Conservation (phyloP, 30 jellyfish, hydroid and myxozoan species). For the Aurelia sp. region DNA sequence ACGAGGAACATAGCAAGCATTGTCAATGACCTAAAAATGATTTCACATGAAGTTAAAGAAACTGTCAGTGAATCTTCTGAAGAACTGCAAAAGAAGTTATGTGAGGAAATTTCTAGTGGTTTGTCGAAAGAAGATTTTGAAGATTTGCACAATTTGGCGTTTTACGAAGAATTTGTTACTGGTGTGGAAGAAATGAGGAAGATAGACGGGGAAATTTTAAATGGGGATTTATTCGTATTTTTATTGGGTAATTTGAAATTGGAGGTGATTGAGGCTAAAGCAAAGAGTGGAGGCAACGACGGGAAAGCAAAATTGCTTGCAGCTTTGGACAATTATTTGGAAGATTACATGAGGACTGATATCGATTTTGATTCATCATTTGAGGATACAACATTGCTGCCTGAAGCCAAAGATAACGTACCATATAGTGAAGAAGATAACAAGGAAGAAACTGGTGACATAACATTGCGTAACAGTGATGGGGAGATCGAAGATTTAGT, state of each 20-base stretch:
- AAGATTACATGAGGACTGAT: background rate
- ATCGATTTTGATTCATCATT: conserved; percentile 2
- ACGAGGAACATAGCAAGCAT: conserved; percentile 27
- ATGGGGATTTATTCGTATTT: conserved; percentile 1
- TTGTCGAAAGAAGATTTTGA: conserved; percentile 31
- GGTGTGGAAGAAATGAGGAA: conserved; percentile 17
- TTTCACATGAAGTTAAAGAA: conserved; percentile 39
- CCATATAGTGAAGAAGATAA: background rate
- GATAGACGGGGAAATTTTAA: conserved; percentile 4
- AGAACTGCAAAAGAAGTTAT: conserved; percentile 13
- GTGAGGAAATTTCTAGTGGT: conserved; percentile 18
- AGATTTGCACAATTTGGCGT: conserved; percentile 6
- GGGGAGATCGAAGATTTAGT: too few relatives aligned
- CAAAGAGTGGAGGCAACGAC: background rate
- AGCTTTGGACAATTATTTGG: conserved; percentile 13
- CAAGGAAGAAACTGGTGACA: background rate
- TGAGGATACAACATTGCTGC: conserved; percentile 18
- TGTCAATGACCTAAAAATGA: conserved; percentile 20
- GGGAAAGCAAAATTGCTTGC: conserved; percentile 4
- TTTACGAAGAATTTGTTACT: conserved; percentile 29
- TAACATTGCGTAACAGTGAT: too few relatives aligned
- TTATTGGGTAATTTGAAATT: background rate
- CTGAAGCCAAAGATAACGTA: background rate
- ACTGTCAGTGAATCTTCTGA: conserved; percentile 29
- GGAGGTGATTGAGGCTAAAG: conserved; percentile 1